These are phyloP conservation scores for Phalanger gymnotis DNA, from an alignment of 2,797 vertebrate genomes.

Conservation along the genomic window DNA sequence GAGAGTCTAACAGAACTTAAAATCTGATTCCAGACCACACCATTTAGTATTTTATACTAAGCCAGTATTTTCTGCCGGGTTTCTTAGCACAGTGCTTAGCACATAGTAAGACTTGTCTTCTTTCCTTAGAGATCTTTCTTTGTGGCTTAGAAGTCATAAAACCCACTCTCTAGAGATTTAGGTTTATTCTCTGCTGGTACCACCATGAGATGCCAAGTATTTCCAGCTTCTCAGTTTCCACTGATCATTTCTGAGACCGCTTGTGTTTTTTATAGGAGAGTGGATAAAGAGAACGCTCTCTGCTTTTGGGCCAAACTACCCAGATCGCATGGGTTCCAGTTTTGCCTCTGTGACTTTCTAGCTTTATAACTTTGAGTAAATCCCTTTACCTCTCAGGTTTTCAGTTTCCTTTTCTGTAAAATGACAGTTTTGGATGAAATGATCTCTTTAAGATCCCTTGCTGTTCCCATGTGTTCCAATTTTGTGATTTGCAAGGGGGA, in stretches of 20 bases:
- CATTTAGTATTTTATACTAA: not conserved
- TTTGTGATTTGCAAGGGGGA: not conserved
- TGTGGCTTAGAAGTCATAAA: not conserved
- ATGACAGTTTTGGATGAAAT: not conserved
- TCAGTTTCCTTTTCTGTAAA: constrained; percentile 47
- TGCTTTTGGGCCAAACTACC: not conserved
- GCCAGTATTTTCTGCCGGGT: not conserved
- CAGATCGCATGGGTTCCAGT: not conserved
- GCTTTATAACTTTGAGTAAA: constrained; percentile 44
- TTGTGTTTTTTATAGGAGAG: not conserved
- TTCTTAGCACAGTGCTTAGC: not conserved
- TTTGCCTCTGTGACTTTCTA: not conserved
- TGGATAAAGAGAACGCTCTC: not conserved
- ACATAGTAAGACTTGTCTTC: not conserved
- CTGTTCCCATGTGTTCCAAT: not conserved
- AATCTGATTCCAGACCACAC: not conserved
- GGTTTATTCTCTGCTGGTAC: not conserved
- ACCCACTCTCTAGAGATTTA: not conserved
- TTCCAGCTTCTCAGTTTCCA: not conserved
- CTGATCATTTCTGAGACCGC: not conserved
- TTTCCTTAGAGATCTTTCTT: not conserved
- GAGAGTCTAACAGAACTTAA: not conserved
- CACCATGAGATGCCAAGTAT: not conserved
- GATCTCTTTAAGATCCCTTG: not conserved
- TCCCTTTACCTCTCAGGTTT: not conserved